Evolutionary conservation across 2,888 invertebrate species (phyloP), one percentile per base, ranked within the genome.

Genomic region (Cistogaster globosa): DNA sequence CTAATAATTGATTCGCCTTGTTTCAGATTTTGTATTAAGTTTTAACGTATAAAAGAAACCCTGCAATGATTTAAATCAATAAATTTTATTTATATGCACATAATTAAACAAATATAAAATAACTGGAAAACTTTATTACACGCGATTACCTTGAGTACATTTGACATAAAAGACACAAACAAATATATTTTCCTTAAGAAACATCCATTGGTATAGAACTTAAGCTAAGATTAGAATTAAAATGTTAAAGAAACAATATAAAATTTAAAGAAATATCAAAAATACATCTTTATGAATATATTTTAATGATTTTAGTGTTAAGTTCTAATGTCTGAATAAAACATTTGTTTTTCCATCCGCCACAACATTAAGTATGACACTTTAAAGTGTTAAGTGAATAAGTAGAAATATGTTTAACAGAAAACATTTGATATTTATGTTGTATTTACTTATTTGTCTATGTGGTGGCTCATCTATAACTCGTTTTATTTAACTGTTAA

Each of bases 61-160:
- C 32, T 16, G 14, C 14, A 14, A 16, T 48, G 5, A 32, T 26
- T 26, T 20, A 14, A 42, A 67, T 58, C 58, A 69, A 55, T 69
- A 68, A 60, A 58, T 67, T 14, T 51, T 12, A 53, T 68, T 60
- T 58, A 57, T 60, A 48, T 63, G 55, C 63, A 60, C 63, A 78
- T 62, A 69, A 62, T 78, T 42, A 79, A 8, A 45, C 57, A 72
- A 74, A 57, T 67, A 58, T n/a, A n/a, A n/a, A n/a, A n/a, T n/a
- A n/a, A n/a, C n/a, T n/a, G n/a, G 7, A 11, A 58, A 67, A 20
- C 20, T n/a, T 78, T 72, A 72, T 74, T 74, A 78, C 74, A 85
- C 69, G 74, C 74, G 82, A 82, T 78, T 71, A 60, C 82, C 85
- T 85, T 85, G 85, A 82, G 78, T 78, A 78, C 82, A 22, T 71